Conservation (phyloP, 2,113 vertebrate genomes). For the Mionectes macconnelli region DNA sequence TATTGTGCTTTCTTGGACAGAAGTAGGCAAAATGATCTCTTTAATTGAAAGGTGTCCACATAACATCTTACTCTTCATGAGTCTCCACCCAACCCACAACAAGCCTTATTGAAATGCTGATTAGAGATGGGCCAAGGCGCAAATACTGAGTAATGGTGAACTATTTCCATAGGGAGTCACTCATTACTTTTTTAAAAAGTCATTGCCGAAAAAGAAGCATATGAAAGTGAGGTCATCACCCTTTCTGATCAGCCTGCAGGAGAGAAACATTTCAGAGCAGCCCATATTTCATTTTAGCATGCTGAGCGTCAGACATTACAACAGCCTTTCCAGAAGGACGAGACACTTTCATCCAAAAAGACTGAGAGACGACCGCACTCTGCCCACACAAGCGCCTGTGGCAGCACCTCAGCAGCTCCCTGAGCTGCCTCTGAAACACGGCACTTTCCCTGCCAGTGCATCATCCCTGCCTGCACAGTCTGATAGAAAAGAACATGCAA, state of each 20-base stretch:
- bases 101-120: not conserved
- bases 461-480: not conserved
- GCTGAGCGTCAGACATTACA: not conserved
- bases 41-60: not conserved
- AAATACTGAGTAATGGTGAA: accelerated
- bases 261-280: not conserved
- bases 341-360: not conserved
- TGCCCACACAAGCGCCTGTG: not conserved
- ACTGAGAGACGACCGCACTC: accelerated
- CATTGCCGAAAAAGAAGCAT: not conserved
- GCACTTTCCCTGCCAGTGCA: not conserved
- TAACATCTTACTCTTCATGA: not conserved
- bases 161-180: not conserved
- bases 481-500: not conserved
- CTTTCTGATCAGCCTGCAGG: not conserved
- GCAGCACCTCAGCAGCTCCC: not conserved
- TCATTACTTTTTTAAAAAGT: not conserved
- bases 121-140: not conserved
- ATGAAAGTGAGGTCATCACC: not conserved
- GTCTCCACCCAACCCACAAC: accelerated
- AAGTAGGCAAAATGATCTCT: not conserved
- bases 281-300: accelerated
- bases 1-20: not conserved
- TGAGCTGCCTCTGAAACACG: accelerated
- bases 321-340: not conserved